Base-by-base conservation (phyloP, 64 coral and sea anemone genomes). In the Montipora cactus region DNA sequence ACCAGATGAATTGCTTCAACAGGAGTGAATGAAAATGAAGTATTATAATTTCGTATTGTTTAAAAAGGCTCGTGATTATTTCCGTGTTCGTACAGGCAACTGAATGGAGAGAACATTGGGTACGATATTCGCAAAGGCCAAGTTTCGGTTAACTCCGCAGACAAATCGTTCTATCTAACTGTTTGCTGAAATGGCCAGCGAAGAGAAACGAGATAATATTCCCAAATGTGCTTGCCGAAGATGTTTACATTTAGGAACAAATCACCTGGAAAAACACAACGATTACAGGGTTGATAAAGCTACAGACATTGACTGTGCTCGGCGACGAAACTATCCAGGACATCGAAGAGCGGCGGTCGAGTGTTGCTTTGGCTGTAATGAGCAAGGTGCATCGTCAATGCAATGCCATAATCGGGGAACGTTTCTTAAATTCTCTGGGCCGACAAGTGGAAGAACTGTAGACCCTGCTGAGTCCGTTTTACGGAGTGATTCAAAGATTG, bases 351-450 rank as follows among this genome's bases (percentile, higher is more conserved):
- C 64, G 14, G 19, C 16, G 5, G 82, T 69, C 4, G 82, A 86
- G n/a, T 86, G 62, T 71, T 71, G 44, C 10, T 70, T 62, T 47
- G 66, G 67, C 18, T 49, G 62, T 5, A 52, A 8, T 49, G 44
- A 72, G 18, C 14, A 22, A 11, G 19, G 45, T 72, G 8, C 49
- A 52, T 69, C 47, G 0, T 46, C 45, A 2, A 11, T 21, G 16
- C 44, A 5, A 18, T 13, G 45, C 11, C 53, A 11, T 12, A 86
- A 51, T 72, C 44, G 47, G 16, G 47, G 7, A 72, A 72, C 66
- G 37, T 86, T 71, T 52, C 15, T 86, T 49, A 70, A 46, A 86
- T 71, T 86, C 22, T 21, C 66, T 21, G 82, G 82, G 62, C 66
- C 82, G 11, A 22, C 66, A 70, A 86, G 4, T 86, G 47, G 16